Base-by-base conservation (phyloP, 2,888 invertebrate species). In the Eupelmus urozonus region DNA sequence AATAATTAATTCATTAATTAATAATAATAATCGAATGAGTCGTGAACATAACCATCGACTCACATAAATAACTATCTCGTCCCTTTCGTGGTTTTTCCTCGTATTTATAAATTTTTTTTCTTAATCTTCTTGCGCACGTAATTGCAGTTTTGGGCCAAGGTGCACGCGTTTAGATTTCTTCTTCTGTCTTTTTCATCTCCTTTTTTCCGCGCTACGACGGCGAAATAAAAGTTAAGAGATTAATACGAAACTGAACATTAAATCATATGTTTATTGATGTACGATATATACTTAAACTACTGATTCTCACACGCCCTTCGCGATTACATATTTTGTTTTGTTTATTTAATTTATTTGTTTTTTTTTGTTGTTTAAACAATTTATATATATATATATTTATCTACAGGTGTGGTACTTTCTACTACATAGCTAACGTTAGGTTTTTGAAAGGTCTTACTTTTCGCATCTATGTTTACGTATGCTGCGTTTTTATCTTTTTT, bases 61-160 rank as follows among this genome's bases (percentile, higher is more conserved):
- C 73, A 27, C 27, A 72, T 73, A 73, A 63, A 73, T 59, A 75
- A 51, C 51, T 75, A 34, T 67, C 20, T 67, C 40, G 23, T 53
- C 59, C 45, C 67, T 34, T 42, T 51, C 51, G 45, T 40, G 60
- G 9, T 66, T 42, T 55, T 59, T 45, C 20, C 66, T 66, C 1
- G 55, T 51, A 16, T 53, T 42, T 45, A 16, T 59, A 27, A 51
- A 23, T 1, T 42, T 66, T 49, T 34, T 59, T 76, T 66, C 34
- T 25, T 59, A 20, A 53, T 20, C 11, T 74, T 57, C 42, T 42
- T 40, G 18, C 49, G n/a, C 13, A 45, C 27, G 25, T 40, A 72
- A 77, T 78, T 73, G 73, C 67, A 55, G 34, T 71, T 80, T 78
- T 80, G 76, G 81, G 79, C 80, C 82, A 82, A 82, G 81, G 82